Percentiles rank a stretch among this genome's conserved stretches.
These are phyloP conservation scores for Automeris io DNA, from an alignment of 2,888 invertebrate genomes.

Conservation along the genomic window DNA sequence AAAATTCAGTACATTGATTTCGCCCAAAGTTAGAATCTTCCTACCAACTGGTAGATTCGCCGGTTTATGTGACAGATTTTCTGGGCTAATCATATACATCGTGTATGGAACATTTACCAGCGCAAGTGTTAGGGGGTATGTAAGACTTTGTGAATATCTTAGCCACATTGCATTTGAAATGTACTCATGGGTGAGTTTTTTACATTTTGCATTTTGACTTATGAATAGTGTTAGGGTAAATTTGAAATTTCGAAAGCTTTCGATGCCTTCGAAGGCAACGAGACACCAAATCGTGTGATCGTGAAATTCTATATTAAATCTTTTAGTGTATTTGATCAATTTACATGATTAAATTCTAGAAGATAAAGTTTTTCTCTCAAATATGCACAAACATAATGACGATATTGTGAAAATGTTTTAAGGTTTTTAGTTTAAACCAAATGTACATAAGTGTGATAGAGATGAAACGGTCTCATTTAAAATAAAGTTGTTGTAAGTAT, in stretches of 20 bases:
- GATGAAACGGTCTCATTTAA: slow-evolving; percentile 76
- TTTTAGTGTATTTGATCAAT: slow-evolving; percentile 51
- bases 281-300: slow-evolving; percentile 60
- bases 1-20: too few species aligned
- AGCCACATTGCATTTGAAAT: slow-evolving; percentile 29
- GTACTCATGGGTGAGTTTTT: slow-evolving; percentile 37
- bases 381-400: slow-evolving; percentile 73
- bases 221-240: slow-evolving; percentile 1
- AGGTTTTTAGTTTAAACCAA: slow-evolving; percentile 75
- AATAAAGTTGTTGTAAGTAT: slow-evolving; percentile 75
- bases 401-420: slow-evolving; percentile 63
- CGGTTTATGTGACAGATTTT: background rate
- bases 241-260: background rate
- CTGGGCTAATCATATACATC: too few species aligned
- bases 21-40: too few species aligned
- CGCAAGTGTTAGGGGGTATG: background rate
- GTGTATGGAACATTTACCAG: too few species aligned
- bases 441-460: slow-evolving; percentile 78
- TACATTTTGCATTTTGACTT: slow-evolving; percentile 53
- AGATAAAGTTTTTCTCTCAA: slow-evolving; percentile 65
- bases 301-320: slow-evolving; percentile 44
- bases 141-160: slow-evolving; percentile 3
- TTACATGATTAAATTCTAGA: slow-evolving; percentile 54
- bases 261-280: slow-evolving; percentile 21
- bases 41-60: too few species aligned